These are phyloP conservation scores for Porites australiensis DNA, from an alignment of 64 coral and sea anemone genomes.

Conservation along the genomic window DNA sequence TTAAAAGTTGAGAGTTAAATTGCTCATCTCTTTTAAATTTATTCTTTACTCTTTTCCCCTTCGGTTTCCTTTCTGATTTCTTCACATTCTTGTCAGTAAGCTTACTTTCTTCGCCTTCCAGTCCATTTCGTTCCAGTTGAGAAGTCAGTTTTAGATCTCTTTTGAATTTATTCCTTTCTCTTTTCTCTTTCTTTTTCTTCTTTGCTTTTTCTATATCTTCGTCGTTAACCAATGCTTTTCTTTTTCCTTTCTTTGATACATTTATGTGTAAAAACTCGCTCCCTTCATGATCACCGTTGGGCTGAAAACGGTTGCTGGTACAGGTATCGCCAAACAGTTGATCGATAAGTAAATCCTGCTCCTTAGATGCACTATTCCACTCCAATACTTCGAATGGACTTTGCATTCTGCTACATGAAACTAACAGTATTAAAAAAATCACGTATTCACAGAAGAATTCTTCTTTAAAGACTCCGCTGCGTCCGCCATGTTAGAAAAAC, in stretches of 20 bases:
- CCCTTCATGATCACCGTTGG: too few species aligned
- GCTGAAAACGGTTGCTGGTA: too few species aligned
- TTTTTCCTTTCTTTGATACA: conserved; percentile 9
- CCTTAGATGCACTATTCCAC: conserved; percentile 60
- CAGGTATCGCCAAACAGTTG: conserved; percentile 69
- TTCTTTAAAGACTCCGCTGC: background rate
- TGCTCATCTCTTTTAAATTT: background rate
- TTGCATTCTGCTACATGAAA: background rate
- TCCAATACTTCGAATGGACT: conserved; percentile 62
- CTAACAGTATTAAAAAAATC: too few species aligned
- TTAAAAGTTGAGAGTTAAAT: background rate
- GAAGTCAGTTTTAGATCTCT: background rate
- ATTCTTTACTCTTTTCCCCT: background rate
- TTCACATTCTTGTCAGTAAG: background rate
- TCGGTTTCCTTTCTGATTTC: conserved; percentile 14
- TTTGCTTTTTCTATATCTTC: background rate
- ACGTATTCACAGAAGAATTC: background rate
- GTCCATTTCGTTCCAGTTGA: background rate
- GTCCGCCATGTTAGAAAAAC: conserved; percentile 89
- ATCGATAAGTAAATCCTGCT: conserved; percentile 55
- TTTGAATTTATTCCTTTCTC: conserved; percentile 37
- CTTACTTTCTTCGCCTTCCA: background rate
- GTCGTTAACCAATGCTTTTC: background rate
- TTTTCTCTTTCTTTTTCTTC: conserved; percentile 23
- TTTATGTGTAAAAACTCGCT: too few species aligned